Conservation (phyloP, 2,113 vertebrate genomes). For the Petaurus breviceps region DNA sequence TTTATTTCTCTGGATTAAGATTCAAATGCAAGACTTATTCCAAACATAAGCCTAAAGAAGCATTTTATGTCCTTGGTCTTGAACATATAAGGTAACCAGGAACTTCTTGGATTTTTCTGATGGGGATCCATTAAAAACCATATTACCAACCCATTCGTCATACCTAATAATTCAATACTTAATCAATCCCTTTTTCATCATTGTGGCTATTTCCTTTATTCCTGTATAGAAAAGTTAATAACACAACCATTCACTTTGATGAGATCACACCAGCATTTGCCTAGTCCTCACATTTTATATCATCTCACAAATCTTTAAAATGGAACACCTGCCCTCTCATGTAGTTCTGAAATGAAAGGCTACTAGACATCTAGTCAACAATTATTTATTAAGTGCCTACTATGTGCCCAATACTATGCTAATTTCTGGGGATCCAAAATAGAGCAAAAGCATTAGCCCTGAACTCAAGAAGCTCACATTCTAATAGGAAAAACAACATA, state of each 20-base stretch:
- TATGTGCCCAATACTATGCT: background rate
- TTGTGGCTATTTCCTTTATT: background rate
- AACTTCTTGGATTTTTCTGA: slow-evolving; percentile 50
- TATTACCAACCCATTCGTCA: slow-evolving; percentile 31
- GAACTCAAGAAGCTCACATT: background rate
- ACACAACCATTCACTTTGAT: slow-evolving; percentile 9
- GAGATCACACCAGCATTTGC: slow-evolving; percentile 21
- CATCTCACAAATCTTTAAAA: background rate
- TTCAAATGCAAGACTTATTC: slow-evolving; percentile 29
- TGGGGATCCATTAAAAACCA: slow-evolving; percentile 43
- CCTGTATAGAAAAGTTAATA: slow-evolving; percentile 5
- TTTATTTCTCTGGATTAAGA: slow-evolving; percentile 9
- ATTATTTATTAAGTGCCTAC: background rate
- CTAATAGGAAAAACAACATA: background rate
- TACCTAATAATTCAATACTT: background rate
- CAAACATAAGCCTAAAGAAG: slow-evolving; percentile 39
- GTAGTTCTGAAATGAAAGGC: background rate
- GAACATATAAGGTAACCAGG: background rate
- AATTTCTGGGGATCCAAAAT: background rate
- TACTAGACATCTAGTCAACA: background rate
- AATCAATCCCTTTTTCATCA: background rate
- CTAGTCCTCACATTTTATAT: background rate
- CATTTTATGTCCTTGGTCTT: slow-evolving; percentile 53
- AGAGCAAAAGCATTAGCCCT: background rate
- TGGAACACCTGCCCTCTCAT: background rate